Conservation (phyloP, 2,113 vertebrate genomes). For the Hemicordylus capensis region DNA sequence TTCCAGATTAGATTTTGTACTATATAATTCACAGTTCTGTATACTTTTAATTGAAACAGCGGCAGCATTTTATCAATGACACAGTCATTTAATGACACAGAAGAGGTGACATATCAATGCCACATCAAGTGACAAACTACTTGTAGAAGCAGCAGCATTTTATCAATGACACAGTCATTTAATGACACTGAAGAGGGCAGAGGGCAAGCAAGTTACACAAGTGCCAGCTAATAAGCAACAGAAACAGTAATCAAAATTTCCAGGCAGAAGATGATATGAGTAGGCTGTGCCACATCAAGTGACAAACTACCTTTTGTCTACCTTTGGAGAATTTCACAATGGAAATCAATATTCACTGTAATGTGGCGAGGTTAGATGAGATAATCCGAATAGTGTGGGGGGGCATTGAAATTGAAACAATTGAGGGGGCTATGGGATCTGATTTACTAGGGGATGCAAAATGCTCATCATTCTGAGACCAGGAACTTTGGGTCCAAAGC, state of each 20-base stretch:
- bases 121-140: too few species aligned
- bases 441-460: neutral
- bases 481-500: too few species aligned
- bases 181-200: neutral
- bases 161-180: neutral
- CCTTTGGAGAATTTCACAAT: neutral
- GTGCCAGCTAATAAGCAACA: neutral
- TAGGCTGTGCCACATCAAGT: neutral
- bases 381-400: neutral
- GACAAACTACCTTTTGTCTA: neutral
- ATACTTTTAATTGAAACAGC: neutral
- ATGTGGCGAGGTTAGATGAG: neutral
- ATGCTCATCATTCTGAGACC: neutral
- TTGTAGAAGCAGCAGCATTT: neutral
- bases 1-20: neutral
- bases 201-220: neutral
- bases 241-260: neutral
- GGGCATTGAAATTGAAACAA: neutral
- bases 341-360: conserved; percentile 13
- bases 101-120: neutral
- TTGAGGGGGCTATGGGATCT: neutral
- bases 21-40: neutral
- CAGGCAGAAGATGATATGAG: neutral
- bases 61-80: neutral
- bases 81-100: neutral